Evolutionary conservation across 1,140 invertebrate genomes (phyloP), one percentile per base, ranked within the genome.

Genomic region (Andrena cerasifolii): DNA sequence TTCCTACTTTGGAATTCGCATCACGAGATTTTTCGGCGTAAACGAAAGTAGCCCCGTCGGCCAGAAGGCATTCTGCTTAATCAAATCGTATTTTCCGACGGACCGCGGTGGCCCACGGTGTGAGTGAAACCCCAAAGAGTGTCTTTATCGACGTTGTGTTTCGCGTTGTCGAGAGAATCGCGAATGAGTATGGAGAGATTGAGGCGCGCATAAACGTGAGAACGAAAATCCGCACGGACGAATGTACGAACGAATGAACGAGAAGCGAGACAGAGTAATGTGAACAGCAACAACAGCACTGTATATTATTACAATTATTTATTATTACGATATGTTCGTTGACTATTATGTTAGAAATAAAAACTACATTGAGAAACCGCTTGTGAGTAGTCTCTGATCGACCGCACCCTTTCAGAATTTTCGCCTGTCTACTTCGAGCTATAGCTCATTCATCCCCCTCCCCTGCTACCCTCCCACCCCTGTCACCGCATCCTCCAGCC

Each of bases 291-390:
- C 62, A 49, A 61, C 56, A 73, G 80, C 65, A 83, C 77, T 89
- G 82, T 86, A 87, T 87, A 85, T 83, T 83, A 88, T 87, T 83
- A 72, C 66, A 63, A 86, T 88, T 84, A 85, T 82, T 85, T 88
- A 87, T 78, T 72, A 87, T 88, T 88, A 81, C 87, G 83, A 87
- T 85, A 88, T 89, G 86, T 89, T 89, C 86, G 89, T 89, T 89
- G 88, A 89, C 74, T 88, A 87, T 89, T 89, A 87, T 80, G 88
- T 89, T 89, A 89, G 88, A 88, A 89, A 89, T 88, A 89, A 89
- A 88, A 71, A 71, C 10, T 76, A 74, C 75, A 79, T 82, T 68
- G 53, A 83, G 51, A 84, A 72, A 75, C 16, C 24, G n/a, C 7
- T 5, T 18, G 68, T 62, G 8, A 71, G 36, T 16, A 10, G 14